Conservation (phyloP, 2,113 vertebrate species). For the Eublepharis macularius region DNA sequence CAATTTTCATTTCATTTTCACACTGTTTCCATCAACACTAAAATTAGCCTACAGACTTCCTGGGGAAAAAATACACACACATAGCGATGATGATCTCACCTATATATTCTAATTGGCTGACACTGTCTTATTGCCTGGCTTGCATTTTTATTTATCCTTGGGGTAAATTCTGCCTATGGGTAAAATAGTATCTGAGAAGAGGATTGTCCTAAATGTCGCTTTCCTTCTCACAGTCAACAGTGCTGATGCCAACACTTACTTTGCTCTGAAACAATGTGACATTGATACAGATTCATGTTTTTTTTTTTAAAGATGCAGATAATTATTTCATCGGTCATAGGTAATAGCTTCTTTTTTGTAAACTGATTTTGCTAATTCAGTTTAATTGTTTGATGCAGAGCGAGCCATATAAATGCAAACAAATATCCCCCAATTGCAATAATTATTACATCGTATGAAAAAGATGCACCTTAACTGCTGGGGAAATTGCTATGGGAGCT, state of each 20-base stretch:
- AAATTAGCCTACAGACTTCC: slow-evolving; percentile 4
- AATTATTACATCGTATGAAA: slow-evolving; percentile 28
- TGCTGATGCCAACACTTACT: background rate
- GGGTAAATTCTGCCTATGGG: background rate
- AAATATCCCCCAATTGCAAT: slow-evolving; percentile 2
- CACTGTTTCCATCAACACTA: background rate
- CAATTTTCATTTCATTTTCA: background rate
- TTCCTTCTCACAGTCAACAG: background rate
- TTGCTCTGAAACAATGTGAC: slow-evolving; percentile 7
- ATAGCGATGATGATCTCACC: slow-evolving; percentile 19
- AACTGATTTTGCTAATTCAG: slow-evolving; percentile 6
- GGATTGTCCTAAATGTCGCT: background rate
- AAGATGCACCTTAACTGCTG: slow-evolving; percentile 1
- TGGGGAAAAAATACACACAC: background rate
- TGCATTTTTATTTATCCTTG: slow-evolving; percentile 10
- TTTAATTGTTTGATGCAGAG: slow-evolving; percentile 4
- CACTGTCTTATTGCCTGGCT: background rate
- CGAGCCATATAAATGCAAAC: background rate
- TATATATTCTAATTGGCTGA: background rate
- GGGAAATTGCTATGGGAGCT: slow-evolving; percentile 11
- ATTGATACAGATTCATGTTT: background rate
- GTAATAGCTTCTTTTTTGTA: background rate
- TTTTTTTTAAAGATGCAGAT: background rate
- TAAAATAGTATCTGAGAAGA: slow-evolving; percentile 12
- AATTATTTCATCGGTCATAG: slow-evolving; percentile 23